Evolutionary conservation across 2,797 vertebrate species (phyloP).

Genomic region (Falco cherrug): DNA sequence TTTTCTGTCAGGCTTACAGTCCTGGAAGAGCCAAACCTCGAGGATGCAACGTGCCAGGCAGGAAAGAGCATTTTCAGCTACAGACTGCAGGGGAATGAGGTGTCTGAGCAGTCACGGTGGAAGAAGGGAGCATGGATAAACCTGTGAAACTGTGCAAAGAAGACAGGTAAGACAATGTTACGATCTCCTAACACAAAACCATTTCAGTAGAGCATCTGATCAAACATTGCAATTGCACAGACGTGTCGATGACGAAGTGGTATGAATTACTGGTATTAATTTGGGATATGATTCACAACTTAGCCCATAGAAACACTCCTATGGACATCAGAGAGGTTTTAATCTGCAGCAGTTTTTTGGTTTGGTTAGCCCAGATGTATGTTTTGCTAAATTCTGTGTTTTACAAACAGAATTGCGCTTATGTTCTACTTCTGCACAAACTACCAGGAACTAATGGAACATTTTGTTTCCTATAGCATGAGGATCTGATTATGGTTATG

Average conservation of each 20-base stretch:
- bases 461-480: background rate
- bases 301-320: background rate
- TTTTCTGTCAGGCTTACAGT: background rate
- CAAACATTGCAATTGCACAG: background rate
- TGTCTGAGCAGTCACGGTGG: background rate
- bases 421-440: background rate
- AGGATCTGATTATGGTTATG: slow-evolving; percentile 25
- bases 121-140: background rate
- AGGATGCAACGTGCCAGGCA: background rate
- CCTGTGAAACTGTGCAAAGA: background rate
- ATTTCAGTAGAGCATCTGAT: background rate
- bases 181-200: background rate
- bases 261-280: background rate
- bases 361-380: background rate
- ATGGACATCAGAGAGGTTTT: background rate
- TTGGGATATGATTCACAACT: background rate
- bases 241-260: background rate
- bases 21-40: background rate
- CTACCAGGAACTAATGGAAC: background rate
- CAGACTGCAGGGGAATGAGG: background rate
- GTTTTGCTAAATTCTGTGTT: background rate
- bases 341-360: background rate
- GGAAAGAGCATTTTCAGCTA: background rate
- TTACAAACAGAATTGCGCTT: background rate
- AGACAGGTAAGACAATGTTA: background rate